Conservation (phyloP, 2,797 vertebrate species). For the Amblyraja radiata region DNA sequence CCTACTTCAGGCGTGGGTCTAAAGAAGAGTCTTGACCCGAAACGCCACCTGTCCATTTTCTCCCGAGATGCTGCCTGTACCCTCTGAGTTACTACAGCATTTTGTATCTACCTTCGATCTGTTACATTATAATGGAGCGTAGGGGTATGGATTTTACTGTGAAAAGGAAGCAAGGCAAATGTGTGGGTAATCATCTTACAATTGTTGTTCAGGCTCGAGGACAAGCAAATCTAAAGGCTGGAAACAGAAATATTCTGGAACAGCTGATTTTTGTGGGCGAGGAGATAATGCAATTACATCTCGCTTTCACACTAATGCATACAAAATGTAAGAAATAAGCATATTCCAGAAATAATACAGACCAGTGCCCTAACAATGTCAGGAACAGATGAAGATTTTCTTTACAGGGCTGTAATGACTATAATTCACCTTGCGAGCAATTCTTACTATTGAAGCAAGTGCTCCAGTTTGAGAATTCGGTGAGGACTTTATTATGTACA, state of each 20-base stretch:
- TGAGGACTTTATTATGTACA: not conserved
- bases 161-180: not conserved
- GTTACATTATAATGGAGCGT: not conserved
- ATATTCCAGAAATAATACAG: conserved; percentile 11
- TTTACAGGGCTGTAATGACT: not conserved
- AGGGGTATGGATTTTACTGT: not conserved
- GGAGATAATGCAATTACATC: not conserved
- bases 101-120: too few species aligned
- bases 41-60: too few species aligned
- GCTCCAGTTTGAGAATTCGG: not conserved
- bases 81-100: too few species aligned
- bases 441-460: not conserved
- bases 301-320: not conserved
- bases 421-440: not conserved
- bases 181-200: not conserved
- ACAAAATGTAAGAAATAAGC: conserved; percentile 7
- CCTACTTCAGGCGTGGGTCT: too few species aligned
- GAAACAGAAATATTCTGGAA: not conserved
- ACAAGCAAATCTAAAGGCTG: not conserved
- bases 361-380: not conserved
- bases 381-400: not conserved
- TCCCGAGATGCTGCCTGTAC: too few species aligned
- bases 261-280: too few species aligned
- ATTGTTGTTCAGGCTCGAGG: not conserved
- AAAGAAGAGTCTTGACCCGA: too few species aligned